phyloP scores from a whole-genome alignment of 1,140 invertebrate genomes.

The Liolophura sinensis region DNA sequence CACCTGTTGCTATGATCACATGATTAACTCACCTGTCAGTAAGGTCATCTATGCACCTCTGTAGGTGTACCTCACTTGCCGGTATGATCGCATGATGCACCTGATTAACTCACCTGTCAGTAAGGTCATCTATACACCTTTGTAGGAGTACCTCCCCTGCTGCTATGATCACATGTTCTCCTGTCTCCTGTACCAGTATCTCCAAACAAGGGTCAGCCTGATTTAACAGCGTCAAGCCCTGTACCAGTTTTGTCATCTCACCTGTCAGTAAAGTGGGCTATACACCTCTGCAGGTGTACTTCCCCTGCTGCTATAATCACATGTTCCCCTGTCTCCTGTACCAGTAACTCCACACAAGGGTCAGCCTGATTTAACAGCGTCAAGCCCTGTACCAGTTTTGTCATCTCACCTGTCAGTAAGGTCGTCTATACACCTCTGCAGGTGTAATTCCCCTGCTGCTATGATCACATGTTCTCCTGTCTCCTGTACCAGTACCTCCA shows the following conservation, averaged over 20 bases:
- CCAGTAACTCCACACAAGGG: constrained; percentile 83
- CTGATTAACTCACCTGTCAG: constrained; percentile 63
- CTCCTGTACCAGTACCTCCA: constrained; percentile 83
- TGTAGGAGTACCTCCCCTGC: no score
- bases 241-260: constrained; percentile 73
- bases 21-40: constrained; percentile 66
- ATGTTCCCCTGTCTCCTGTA: constrained; percentile 94
- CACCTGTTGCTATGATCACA: constrained; percentile 91
- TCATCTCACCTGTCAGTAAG: constrained; percentile 67
- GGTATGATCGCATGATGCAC: no score
- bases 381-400: constrained; percentile 78
- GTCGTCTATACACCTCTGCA: no score
- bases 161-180: constrained; percentile 47
- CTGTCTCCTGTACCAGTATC: constrained; percentile 84
- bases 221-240: constrained; percentile 78
- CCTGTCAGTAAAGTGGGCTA: constrained; percentile 76
- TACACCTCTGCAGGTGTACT: constrained; percentile 94
- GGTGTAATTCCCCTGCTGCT: no score
- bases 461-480: no score
- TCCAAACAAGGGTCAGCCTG: constrained; percentile 89
- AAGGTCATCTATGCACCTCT: no score
- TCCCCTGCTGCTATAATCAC: constrained; percentile 96
- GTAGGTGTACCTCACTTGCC: no score
- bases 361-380: constrained; percentile 89
- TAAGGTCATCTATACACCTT: no score